Conservation (phyloP, 2,797 vertebrate genomes). For the Allenopithecus nigroviridis region DNA sequence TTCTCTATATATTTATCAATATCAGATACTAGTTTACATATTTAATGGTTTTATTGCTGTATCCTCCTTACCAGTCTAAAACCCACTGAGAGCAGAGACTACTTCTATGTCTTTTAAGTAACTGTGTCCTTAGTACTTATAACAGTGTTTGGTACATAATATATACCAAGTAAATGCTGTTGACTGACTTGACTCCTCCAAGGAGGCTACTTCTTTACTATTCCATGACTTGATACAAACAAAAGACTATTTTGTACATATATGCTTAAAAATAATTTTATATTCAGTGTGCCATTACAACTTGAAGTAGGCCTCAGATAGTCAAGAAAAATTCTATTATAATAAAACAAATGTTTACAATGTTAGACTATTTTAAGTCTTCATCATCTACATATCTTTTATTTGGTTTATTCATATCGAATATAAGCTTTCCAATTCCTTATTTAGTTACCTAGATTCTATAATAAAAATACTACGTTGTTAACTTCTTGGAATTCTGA, state of each 20-base stretch:
- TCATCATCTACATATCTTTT: neutral
- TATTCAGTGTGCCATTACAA: neutral
- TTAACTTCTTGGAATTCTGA: constrained; percentile 15
- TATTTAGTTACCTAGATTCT: neutral
- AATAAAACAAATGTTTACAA: neutral
- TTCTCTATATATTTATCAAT: neutral
- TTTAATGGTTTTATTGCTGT: neutral
- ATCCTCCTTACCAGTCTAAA: neutral
- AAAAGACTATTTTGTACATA: constrained; percentile 3
- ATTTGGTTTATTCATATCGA: neutral
- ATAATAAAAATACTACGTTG: constrained; percentile 36
- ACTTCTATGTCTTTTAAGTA: neutral
- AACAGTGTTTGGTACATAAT: neutral
- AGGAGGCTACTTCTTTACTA: neutral
- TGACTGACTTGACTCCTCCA: neutral
- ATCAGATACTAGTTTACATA: neutral
- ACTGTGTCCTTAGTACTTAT: neutral
- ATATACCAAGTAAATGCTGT: neutral
- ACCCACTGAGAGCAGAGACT: neutral
- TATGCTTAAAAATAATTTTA: neutral
- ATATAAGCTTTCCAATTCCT: constrained; percentile 1
- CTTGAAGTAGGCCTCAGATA: neutral
- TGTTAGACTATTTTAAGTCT: constrained; percentile 18
- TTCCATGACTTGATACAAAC: neutral
- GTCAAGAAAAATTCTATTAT: neutral